Base-by-base conservation (phyloP, 2,113 vertebrate species). In the Crotalus tigris region DNA sequence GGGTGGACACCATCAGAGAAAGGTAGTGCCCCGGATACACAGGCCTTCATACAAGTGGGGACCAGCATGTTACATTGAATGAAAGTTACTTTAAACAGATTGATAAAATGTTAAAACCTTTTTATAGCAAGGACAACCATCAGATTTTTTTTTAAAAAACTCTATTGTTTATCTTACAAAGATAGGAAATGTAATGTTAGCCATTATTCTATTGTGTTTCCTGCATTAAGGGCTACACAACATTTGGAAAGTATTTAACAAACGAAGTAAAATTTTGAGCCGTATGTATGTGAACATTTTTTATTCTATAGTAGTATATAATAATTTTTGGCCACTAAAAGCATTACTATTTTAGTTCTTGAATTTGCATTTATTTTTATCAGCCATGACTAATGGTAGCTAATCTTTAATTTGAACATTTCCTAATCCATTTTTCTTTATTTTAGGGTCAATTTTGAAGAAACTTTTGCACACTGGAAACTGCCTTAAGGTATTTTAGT, bases 401-500 rank as follows among this genome's bases (percentile, higher is more conserved):
- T 33, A 3, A 87, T 85, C 24, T 64, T 91, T 39, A 94, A 15
- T 94, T 87, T 94, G 58, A 95, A 75, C 61, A 44, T 6, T 13
- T 93, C 93, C 39, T 95, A 95, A 2, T 94, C 85, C 90, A 1
- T 91, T 94, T 91, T 95, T 96, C 94, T 93, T 94, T 69, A 94
- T 93, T 97, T 59, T 93, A 99, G 99, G 99, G 93, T 99, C 99
- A 44, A 98, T 99, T 96, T 98, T 99, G 97, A 99, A 99, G 98
- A 99, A 99, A 96, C 99, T 99, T 98, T 97, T 99, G 97, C 99
- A 99, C 98, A 99, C 99, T 98, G 99, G 99, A 98, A 99, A 99
- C 97, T 99, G 99, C 95, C 97, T 99, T 94, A 99, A 99, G 98
- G 99, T 99, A 98, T 96, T 95, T 93, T 49, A 85, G 51, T 13